Conservation (phyloP, 2,797 vertebrate species). For the Graptemys geographica region DNA sequence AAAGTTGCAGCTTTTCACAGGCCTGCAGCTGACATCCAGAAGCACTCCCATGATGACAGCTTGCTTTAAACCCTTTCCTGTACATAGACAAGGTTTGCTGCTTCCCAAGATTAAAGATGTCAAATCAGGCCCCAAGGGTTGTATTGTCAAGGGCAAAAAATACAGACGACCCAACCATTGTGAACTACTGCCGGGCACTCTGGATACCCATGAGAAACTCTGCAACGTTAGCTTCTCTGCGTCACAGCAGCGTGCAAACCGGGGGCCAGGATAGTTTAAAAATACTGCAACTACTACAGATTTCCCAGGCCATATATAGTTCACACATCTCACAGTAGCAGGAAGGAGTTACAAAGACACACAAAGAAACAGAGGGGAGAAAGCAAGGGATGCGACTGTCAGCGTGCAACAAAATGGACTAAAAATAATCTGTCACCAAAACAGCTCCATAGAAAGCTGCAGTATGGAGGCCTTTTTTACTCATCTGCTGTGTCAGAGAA, state of each 20-base stretch:
- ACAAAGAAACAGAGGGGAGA: slow-evolving; percentile 57
- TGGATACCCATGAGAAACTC: slow-evolving; percentile 89
- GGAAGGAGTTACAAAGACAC: slow-evolving; percentile 74
- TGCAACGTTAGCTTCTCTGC: slow-evolving; percentile 52
- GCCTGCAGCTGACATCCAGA: not conserved
- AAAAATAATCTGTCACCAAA: slow-evolving; percentile 78
- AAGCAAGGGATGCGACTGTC: slow-evolving; percentile 30
- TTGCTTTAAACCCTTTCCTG: not conserved
- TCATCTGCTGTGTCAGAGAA: slow-evolving; percentile 68
- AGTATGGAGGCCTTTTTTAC: not conserved
- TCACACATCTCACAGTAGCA: slow-evolving; percentile 66
- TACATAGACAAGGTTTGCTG: not conserved
- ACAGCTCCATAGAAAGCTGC: slow-evolving; percentile 21
- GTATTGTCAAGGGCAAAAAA: slow-evolving; percentile 6
- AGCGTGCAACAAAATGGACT: slow-evolving; percentile 56
- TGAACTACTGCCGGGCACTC: slow-evolving; percentile 39
- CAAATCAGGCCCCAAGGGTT: not conserved
- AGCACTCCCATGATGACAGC: rapidly evolving
- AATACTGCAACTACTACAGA: slow-evolving; percentile 77
- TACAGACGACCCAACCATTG: not conserved
- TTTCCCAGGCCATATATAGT: slow-evolving; percentile 87
- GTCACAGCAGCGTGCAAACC: slow-evolving; percentile 74
- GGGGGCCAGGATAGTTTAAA: slow-evolving; percentile 75
- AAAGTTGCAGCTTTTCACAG: not conserved
- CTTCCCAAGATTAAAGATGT: slow-evolving; percentile 49